Evolutionary conservation across 2,113 vertebrate species (phyloP).

Genomic region (Pholis gunnellus): DNA sequence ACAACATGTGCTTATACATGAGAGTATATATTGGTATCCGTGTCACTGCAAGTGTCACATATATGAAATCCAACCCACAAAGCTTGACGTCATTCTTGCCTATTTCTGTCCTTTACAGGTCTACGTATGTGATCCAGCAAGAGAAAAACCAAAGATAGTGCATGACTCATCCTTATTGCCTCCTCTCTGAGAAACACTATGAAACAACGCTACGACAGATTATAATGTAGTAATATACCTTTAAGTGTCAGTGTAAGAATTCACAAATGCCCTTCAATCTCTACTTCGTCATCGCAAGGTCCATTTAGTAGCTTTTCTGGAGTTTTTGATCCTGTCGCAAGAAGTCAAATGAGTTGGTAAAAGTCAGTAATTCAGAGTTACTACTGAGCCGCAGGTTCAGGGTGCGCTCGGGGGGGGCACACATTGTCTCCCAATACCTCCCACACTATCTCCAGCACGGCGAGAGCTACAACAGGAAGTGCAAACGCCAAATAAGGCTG

Average conservation of each 20-base stretch:
- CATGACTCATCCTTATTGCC: not conserved
- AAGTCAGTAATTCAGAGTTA: not conserved
- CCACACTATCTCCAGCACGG: conserved; percentile 42
- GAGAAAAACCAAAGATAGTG: conserved; percentile 36
- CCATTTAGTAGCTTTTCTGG: not conserved
- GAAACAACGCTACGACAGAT: not conserved
- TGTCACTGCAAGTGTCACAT: conserved; percentile 28
- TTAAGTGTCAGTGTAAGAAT: not conserved
- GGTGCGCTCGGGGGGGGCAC: conserved; percentile 38
- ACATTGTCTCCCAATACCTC: conserved; percentile 64
- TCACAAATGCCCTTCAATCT: not conserved
- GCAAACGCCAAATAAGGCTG: conserved; percentile 53
- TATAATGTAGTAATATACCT: not conserved
- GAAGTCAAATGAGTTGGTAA: not conserved
- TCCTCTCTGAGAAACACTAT: conserved; percentile 5
- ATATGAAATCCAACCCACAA: conserved; percentile 56
- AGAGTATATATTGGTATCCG: conserved; percentile 1
- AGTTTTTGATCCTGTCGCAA: not conserved
- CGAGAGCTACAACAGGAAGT: conserved; percentile 52
- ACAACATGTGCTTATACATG: conserved; percentile 35
- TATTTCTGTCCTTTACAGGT: conserved; percentile 59
- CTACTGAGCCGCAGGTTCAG: conserved; percentile 33
- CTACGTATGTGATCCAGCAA: conserved; percentile 30
- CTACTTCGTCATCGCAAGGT: not conserved
- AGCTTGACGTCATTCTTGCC: conserved; percentile 45